Conservation (phyloP, 1,140 invertebrate genomes). For the Doryteuthis pealeii region DNA sequence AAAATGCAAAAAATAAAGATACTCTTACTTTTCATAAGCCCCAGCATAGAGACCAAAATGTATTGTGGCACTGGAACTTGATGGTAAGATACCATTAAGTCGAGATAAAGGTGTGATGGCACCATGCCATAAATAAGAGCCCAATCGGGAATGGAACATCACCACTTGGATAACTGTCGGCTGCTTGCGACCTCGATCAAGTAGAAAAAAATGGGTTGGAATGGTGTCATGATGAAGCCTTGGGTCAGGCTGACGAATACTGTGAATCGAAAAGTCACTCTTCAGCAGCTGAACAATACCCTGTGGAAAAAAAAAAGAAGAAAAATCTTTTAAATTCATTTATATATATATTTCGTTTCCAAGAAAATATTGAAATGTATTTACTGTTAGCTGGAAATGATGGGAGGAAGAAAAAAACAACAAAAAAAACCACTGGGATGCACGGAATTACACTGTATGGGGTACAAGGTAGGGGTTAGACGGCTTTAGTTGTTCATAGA, state of each 20-base stretch:
- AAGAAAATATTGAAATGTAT: too few species aligned
- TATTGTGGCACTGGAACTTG: constrained; percentile 14
- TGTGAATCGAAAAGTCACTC: constrained; percentile 21
- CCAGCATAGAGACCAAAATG: constrained; percentile 33
- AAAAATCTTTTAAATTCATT: too few species aligned
- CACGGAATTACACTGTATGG: too few species aligned
- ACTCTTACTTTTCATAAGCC: constrained; percentile 37
- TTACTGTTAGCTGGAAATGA: too few species aligned
- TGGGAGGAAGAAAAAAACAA: too few species aligned
- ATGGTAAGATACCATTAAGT: constrained; percentile 8
- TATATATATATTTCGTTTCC: too few species aligned
- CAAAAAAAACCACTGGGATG: too few species aligned
- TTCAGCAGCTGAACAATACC: constrained; percentile 23
- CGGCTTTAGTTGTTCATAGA: too few species aligned
- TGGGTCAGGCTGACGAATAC: constrained; percentile 4
- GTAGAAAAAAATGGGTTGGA: constrained; percentile 29
- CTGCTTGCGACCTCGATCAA: constrained; percentile 24
- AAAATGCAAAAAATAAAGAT: too few species aligned
- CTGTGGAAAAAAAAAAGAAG: constrained; percentile 17
- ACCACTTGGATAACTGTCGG: constrained; percentile 42
- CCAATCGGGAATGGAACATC: constrained; percentile 37
- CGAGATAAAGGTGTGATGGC: constrained; percentile 23
- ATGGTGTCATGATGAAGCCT: constrained; percentile 16
- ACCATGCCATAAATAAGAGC: constrained; percentile 39
- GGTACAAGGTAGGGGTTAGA: too few species aligned